These are phyloP conservation scores for Panthera leo DNA, from an alignment of 2,113 vertebrate genomes.

Conservation along the genomic window DNA sequence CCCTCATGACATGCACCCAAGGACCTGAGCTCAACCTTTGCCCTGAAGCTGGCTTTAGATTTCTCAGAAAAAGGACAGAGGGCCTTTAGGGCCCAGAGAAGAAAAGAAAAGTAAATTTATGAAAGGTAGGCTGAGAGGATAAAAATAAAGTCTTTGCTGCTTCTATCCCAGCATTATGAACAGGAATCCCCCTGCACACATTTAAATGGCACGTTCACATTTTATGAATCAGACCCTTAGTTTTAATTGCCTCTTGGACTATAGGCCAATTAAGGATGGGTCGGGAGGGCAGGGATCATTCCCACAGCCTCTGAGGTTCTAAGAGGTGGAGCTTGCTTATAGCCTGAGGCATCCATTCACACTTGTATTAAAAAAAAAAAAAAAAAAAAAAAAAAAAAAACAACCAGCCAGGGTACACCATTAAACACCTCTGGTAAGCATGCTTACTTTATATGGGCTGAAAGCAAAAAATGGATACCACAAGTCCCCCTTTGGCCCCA, in stretches of 20 bases:
- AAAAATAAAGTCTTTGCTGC: constrained; percentile 53
- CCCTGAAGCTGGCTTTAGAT: neutral
- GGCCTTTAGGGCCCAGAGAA: constrained; percentile 39
- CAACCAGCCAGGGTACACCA: constrained; percentile 52
- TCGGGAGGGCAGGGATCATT: constrained; percentile 79
- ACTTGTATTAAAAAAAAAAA: constrained; percentile 63
- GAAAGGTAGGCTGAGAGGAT: constrained; percentile 47
- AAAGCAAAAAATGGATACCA: constrained; percentile 79
- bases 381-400: constrained; percentile 67
- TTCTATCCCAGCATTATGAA: neutral
- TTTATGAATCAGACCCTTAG: constrained; percentile 81
- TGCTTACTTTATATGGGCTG: constrained; percentile 67
- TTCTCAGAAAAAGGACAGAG: constrained; percentile 22
- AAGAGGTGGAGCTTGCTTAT: constrained; percentile 74
- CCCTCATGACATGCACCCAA: neutral
- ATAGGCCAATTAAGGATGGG: constrained; percentile 83
- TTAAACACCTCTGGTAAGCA: constrained; percentile 78
- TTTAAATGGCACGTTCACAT: constrained; percentile 65
- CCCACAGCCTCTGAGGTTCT: constrained; percentile 76
- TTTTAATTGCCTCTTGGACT: constrained; percentile 83
- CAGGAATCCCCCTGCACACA: constrained; percentile 33
- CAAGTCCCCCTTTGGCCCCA: constrained; percentile 80
- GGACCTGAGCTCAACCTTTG: neutral
- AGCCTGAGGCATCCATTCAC: constrained; percentile 79
- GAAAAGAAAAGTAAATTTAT: constrained; percentile 31